A percentile compares a stretch with the other conserved stretches of the same genome.
These are phyloP conservation scores for Ctenosaura bakeri DNA, from an alignment of 2,797 vertebrate species.

Conservation along the genomic window DNA sequence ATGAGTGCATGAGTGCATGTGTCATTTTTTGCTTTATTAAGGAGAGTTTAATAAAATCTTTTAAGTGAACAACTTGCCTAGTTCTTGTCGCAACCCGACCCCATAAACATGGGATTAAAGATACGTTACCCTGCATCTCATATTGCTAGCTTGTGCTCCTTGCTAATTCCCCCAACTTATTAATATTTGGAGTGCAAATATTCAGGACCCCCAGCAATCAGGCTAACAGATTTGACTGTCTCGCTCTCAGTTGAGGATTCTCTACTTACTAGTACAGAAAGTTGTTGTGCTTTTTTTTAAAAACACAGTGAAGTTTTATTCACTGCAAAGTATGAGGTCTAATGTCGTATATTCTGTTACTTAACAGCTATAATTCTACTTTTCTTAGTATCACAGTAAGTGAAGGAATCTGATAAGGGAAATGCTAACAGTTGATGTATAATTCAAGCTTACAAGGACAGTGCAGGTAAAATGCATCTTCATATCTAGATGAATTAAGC, in stretches of 20 bases:
- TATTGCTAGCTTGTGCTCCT: no score
- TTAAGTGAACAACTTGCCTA: no score
- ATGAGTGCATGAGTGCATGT: no score
- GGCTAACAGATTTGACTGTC: no score
- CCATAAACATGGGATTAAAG: no score
- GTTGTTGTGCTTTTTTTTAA: constrained; percentile 61
- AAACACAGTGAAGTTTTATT: constrained; percentile 54
- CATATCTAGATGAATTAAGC: constrained; percentile 61
- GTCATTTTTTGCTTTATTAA: no score
- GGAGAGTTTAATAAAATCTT: no score
- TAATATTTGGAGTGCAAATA: no score
- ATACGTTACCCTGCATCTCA: no score
- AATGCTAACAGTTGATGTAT: constrained; percentile 53
- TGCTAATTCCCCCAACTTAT: no score
- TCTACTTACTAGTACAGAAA: constrained; percentile 63
- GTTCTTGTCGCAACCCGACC: no score
- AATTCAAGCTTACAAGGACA: constrained; percentile 70
- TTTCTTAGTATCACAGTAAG: constrained; percentile 37
- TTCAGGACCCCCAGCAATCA: no score
- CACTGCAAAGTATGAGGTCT: constrained; percentile 49
- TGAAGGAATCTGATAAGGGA: constrained; percentile 65
- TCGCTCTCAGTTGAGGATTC: constrained; percentile 40
- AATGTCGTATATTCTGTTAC: not conserved
- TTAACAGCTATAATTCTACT: not conserved
- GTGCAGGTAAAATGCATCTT: constrained; percentile 38